phyloP scores from a whole-genome alignment of 2,113 vertebrate species.

The Pungitius pungitius region DNA sequence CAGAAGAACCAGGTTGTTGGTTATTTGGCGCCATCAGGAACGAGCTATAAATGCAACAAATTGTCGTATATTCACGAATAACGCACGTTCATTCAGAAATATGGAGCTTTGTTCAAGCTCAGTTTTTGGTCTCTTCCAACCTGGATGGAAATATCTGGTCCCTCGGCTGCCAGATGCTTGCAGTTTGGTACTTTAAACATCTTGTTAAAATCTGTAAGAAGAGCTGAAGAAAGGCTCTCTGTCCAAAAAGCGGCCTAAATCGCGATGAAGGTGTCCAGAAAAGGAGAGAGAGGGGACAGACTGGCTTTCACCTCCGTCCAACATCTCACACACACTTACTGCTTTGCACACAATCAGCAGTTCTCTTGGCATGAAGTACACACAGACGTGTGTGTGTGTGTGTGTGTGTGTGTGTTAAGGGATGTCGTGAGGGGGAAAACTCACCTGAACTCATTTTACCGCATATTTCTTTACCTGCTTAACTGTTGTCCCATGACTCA shows the following conservation, averaged over 20 bases:
- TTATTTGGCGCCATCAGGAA: no score
- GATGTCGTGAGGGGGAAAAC: neutral
- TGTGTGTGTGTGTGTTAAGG: slow-evolving; percentile 16
- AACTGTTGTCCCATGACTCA: slow-evolving; percentile 2
- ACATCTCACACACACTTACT: slow-evolving; percentile 65
- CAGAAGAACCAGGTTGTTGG: neutral
- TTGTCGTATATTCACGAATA: neutral
- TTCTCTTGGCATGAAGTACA: slow-evolving; percentile 24
- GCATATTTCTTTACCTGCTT: neutral
- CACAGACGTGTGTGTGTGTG: slow-evolving; percentile 9
- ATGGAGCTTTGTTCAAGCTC: neutral
- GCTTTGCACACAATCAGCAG: slow-evolving; percentile 43
- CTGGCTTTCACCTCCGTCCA: slow-evolving; percentile 42
- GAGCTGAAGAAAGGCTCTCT: neutral
- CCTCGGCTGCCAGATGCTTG: neutral
- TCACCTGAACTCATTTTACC: slow-evolving; percentile 13
- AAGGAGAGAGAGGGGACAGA: no score
- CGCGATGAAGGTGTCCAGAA: no score
- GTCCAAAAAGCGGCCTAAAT: neutral
- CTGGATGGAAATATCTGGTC: neutral
- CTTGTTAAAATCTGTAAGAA: neutral
- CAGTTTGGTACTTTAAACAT: neutral
- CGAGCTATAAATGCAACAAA: neutral
- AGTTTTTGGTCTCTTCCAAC: neutral
- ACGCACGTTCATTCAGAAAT: neutral